Evolutionary conservation across 1,140 invertebrate species (phyloP), one percentile per base, ranked within the genome.

Genomic region (Gerris buenoi): DNA sequence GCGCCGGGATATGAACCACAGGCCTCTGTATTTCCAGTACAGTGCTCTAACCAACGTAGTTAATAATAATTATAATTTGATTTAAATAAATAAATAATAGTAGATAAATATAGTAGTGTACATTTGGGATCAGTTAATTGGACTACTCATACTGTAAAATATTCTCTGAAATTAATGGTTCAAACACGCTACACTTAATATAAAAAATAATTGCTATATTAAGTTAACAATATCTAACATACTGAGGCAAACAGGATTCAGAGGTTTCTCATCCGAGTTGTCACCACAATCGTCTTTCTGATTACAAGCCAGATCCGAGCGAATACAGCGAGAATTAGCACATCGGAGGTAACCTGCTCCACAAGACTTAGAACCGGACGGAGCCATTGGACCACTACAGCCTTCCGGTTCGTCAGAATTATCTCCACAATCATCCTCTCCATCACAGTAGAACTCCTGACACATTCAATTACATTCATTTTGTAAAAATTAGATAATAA

Each of bases 201-300:
- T n/a, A n/a, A n/a, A n/a, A n/a, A n/a, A n/a, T n/a, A n/a, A n/a
- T n/a, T n/a, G n/a, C n/a, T n/a, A n/a, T n/a, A n/a, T n/a, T n/a
- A n/a, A n/a, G n/a, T n/a, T n/a, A n/a, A n/a, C n/a, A n/a, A n/a
- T 68, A 56, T 13, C 46, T 60, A 60, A 60, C 58, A 14, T 13
- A 60, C 58, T 22, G 3, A 15, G 58, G 59, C 71, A 72, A 25
- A 68, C 58, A 22, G 66, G 29, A 65, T 67, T 70, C 23, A 70
- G 64, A 0, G 69, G 72, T 27, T 73, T 76, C 74, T 88, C 87
- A 74, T 88, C 86, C 0, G 82, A 83, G 59, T 81, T 80, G 75
- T 88, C 86, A 3, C 80, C 76, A 75, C 90, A 92, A 74, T 91
- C 86, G 65, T 83, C 73, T 59, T 77, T 75, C 0, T 78, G 79